Evolutionary conservation across 2,113 vertebrate genomes (phyloP).

Genomic region (Melierax canorus): DNA sequence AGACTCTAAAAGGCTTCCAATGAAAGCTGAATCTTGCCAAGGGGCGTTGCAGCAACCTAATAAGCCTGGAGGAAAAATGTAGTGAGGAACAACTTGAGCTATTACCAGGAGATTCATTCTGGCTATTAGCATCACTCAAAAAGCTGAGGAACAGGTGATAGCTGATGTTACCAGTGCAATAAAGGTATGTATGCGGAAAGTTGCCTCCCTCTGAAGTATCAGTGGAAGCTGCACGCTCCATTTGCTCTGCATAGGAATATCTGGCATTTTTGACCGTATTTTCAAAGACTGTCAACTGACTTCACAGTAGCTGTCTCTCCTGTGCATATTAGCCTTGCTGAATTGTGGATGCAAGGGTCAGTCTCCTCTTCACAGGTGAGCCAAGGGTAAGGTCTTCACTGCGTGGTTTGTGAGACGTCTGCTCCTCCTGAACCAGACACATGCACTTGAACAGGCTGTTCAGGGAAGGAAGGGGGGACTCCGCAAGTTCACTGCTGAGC

Average conservation of each 20-base stretch:
- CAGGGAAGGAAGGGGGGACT: not conserved
- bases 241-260: not conserved
- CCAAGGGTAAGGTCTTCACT: not conserved
- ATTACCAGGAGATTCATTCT: not conserved
- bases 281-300: not conserved
- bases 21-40: not conserved
- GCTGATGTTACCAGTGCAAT: not conserved
- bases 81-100: not conserved
- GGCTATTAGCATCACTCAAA: not conserved
- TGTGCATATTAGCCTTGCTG: fast-evolving
- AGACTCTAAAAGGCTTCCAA: not conserved
- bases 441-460: not conserved
- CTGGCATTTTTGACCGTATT: not conserved
- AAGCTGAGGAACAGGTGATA: not conserved
- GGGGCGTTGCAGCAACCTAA: not conserved
- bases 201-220: not conserved
- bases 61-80: not conserved
- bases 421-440: not conserved
- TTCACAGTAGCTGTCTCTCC: too few species aligned
- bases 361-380: not conserved
- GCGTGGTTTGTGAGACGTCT: fast-evolving
- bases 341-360: not conserved
- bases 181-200: fast-evolving
- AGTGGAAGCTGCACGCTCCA: not conserved
- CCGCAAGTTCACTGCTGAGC: not conserved